Evolutionary conservation across 2,888 invertebrate species (phyloP).

Genomic region (Sminthurides aquaticus): DNA sequence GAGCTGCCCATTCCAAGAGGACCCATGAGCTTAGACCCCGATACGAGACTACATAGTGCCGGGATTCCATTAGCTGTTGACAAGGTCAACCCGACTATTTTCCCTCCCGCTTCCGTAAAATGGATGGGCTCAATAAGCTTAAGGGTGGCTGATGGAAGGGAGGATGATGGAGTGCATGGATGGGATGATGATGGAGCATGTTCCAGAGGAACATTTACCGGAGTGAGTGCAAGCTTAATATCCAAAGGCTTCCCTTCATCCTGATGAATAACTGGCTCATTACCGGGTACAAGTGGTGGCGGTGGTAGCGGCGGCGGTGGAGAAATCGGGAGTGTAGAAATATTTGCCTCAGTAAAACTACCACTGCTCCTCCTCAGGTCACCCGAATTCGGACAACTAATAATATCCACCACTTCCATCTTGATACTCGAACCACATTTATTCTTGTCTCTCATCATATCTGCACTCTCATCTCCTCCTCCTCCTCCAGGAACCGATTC

Average conservation of each 20-base stretch:
- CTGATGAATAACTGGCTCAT: not conserved
- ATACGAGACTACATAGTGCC: slow-evolving; percentile 9
- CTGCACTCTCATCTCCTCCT: not conserved
- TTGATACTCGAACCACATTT: not conserved
- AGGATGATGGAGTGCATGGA: not conserved
- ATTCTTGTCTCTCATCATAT: not conserved
- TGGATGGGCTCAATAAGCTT: slow-evolving; percentile 16
- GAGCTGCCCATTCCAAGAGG: slow-evolving; percentile 6
- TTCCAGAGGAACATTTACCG: not conserved
- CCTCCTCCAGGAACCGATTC: not conserved
- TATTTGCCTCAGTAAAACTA: too few relatives aligned
- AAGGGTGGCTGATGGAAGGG: not conserved
- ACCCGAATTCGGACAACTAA: not conserved
- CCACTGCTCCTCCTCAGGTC: too few relatives aligned
- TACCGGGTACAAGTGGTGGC: not conserved
- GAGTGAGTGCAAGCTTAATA: slow-evolving; percentile 13
- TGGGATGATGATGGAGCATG: not conserved
- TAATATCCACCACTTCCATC: not conserved
- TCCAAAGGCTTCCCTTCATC: slow-evolving; percentile 7
- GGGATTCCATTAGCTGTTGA: slow-evolving; percentile 7
- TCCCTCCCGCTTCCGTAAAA: not conserved
- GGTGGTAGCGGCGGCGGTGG: too few relatives aligned
- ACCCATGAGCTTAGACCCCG: slow-evolving; percentile 8
- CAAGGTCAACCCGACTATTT: slow-evolving; percentile 18
- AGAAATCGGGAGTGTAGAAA: too few relatives aligned